Evolutionary conservation across 2,797 vertebrate species (phyloP).

Genomic region (Anabas testudineus): DNA sequence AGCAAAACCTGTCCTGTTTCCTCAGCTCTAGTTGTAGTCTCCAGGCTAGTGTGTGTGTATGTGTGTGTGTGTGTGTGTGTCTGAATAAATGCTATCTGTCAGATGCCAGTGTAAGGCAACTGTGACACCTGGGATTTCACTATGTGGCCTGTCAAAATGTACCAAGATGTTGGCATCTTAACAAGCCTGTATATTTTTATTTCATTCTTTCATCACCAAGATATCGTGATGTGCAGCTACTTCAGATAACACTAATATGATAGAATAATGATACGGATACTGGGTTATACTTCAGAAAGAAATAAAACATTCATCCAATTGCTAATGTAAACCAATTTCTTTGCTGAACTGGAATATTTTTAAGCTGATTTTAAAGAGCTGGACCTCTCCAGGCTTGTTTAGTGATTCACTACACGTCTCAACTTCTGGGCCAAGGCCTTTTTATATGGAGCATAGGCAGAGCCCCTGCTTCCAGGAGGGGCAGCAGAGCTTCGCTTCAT

Average conservation of each 20-base stretch:
- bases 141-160: slow-evolving; percentile 53
- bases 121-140: slow-evolving; percentile 54
- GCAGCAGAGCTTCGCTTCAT: slow-evolving; percentile 20
- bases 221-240: not conserved
- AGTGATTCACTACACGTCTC: slow-evolving; percentile 35
- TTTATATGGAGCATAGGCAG: slow-evolving; percentile 30
- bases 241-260: not conserved
- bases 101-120: slow-evolving; percentile 29
- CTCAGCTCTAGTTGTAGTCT: slow-evolving; percentile 43
- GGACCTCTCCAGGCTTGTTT: not conserved
- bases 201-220: not conserved
- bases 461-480: slow-evolving; percentile 40
- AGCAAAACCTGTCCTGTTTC: slow-evolving; percentile 40
- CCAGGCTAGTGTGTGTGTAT: slow-evolving; percentile 27
- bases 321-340: not conserved
- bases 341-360: slow-evolving; percentile 17
- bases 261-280: not conserved
- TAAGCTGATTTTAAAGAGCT: slow-evolving; percentile 5
- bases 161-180: slow-evolving; percentile 48
- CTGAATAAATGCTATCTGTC: slow-evolving; percentile 38
- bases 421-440: slow-evolving; percentile 31
- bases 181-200: slow-evolving; percentile 39
- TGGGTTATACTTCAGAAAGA: not conserved
- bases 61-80: slow-evolving; percentile 1
- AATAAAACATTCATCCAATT: not conserved